These are phyloP conservation scores for Tragelaphus scriptus DNA, from an alignment of 2,113 vertebrate genomes.

Conservation along the genomic window DNA sequence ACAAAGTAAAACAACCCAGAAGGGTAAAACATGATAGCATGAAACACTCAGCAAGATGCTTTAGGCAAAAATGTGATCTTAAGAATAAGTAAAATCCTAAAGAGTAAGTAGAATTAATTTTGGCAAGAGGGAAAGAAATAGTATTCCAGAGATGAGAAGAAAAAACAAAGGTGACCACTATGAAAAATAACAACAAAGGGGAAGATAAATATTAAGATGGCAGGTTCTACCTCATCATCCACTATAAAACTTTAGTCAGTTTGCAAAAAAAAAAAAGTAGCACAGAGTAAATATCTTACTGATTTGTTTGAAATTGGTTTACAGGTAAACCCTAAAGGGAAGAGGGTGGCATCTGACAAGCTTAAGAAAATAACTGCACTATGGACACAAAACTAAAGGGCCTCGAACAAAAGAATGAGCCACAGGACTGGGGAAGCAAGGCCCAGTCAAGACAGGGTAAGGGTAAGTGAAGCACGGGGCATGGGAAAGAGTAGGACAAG, in stretches of 20 bases:
- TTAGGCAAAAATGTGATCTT: neutral
- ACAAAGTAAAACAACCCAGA: neutral
- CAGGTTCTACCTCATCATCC: neutral
- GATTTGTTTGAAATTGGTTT: neutral
- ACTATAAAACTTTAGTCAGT: neutral
- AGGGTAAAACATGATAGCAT: neutral
- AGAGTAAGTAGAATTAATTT: neutral
- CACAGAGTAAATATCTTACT: neutral
- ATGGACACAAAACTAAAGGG: neutral
- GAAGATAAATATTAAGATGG: neutral
- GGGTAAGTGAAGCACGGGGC: neutral
- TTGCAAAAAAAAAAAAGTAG: neutral
- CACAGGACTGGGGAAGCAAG: neutral
- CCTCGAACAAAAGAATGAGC: neutral
- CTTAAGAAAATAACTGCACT: neutral
- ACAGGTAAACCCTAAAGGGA: neutral
- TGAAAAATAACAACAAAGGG: neutral
- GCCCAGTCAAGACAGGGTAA: neutral
- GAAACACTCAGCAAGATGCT: neutral
- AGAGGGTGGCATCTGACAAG: neutral
- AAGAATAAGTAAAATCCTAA: neutral
- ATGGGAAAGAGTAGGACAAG: neutral
- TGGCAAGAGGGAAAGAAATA: neutral
- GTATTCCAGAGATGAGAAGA: neutral
- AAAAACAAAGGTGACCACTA: neutral